Conservation (phyloP, 2,113 vertebrate genomes). For the Rhineura floridana region DNA sequence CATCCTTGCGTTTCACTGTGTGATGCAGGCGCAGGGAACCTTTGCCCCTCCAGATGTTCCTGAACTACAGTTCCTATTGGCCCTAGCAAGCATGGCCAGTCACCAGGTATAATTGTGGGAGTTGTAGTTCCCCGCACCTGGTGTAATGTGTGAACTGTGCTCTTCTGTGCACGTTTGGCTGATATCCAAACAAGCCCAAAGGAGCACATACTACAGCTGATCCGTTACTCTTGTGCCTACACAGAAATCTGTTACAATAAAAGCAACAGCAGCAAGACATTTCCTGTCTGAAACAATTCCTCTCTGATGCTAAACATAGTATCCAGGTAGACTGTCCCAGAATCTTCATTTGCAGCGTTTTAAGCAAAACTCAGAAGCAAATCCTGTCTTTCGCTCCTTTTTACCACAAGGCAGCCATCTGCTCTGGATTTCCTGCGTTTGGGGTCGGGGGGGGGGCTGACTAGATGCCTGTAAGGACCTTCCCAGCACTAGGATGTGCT, state of each 20-base stretch:
- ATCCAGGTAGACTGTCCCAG: constrained; percentile 57
- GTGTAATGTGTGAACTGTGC: not conserved
- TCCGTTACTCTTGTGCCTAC: not conserved
- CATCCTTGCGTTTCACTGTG: not conserved
- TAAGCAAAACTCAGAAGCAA: constrained; percentile 9
- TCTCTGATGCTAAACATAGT: constrained; percentile 42
- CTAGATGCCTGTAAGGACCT: not conserved
- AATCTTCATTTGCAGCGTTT: constrained; percentile 1
- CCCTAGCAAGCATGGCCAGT: too few relatives aligned
- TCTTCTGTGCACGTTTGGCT: not conserved
- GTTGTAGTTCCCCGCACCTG: too few relatives aligned
- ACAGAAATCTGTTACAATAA: not conserved
- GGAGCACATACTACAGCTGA: not conserved
- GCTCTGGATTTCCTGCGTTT: not conserved
- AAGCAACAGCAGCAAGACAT: not conserved
- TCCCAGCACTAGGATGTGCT: not conserved
- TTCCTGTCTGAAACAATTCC: constrained; percentile 55
- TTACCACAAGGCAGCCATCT: not conserved
- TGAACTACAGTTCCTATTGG: too few relatives aligned
- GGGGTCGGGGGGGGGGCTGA: too few relatives aligned
- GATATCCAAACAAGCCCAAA: not conserved
- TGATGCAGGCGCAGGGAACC: too few relatives aligned
- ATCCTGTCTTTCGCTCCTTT: constrained; percentile 18
- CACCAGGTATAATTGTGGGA: too few relatives aligned
- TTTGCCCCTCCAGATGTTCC: too few relatives aligned